These are phyloP conservation scores for Scolanthus callimorphus DNA, from an alignment of 92 coral and sea anemone species.

Conservation along the genomic window DNA sequence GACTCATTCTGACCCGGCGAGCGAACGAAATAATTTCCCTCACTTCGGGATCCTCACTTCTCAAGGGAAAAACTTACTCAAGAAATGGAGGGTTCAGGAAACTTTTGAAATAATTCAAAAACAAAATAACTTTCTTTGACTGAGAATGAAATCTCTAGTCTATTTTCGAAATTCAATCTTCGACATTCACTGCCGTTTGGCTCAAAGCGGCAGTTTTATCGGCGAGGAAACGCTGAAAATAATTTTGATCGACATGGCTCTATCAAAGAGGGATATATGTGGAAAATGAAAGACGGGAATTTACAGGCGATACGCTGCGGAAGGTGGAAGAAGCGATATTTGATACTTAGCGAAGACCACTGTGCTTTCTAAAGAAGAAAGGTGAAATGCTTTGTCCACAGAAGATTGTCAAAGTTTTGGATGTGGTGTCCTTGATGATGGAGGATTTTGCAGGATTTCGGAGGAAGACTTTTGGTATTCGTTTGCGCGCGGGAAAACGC, in stretches of 20 bases:
- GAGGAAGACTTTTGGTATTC: constrained; percentile 61
- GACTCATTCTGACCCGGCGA: too few species aligned
- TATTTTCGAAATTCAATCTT: background rate
- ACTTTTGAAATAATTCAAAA: too few species aligned
- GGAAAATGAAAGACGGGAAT: constrained; percentile 48
- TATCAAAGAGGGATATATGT: constrained; percentile 73
- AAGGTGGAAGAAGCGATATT: constrained; percentile 68
- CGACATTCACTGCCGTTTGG: background rate
- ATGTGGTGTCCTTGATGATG: constrained; percentile 68
- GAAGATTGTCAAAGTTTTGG: constrained; percentile 66
- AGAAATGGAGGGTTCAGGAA: too few species aligned
- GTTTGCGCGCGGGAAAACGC: constrained; percentile 53
- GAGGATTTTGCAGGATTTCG: constrained; percentile 71
- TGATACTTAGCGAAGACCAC: constrained; percentile 64
- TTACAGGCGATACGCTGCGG: constrained; percentile 19
- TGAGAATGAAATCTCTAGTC: too few species aligned
- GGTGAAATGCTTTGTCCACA: constrained; percentile 42
- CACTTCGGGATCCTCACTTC: too few species aligned
- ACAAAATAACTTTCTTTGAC: too few species aligned
- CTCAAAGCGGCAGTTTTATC: constrained; percentile 22
- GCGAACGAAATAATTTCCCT: too few species aligned
- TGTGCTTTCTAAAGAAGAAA: constrained; percentile 64
- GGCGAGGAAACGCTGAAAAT: constrained; percentile 34
- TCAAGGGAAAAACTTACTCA: too few species aligned
- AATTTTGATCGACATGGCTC: constrained; percentile 9